A percentile compares a stretch with the other conserved stretches of the same genome.
Evolutionary conservation across 2,888 invertebrate species (phyloP).

Genomic region (Chydorus sphaericus): DNA sequence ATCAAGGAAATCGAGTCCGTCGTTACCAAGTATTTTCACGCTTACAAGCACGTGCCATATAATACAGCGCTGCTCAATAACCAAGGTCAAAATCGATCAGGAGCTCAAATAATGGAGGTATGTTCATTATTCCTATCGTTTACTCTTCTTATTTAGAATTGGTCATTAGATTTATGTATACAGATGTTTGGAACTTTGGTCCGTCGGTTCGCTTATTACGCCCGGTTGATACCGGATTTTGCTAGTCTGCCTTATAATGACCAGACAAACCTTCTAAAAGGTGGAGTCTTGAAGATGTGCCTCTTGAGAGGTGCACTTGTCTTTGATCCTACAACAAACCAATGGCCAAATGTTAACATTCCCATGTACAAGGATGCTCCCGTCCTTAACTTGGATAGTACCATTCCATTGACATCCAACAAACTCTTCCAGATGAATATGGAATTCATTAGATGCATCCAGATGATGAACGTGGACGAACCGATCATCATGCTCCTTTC

Average conservation of each 20-base stretch:
- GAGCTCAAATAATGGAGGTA: slow-evolving; percentile 22
- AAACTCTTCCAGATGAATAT: slow-evolving; percentile 30
- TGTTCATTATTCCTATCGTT: too few relatives aligned
- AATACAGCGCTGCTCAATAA: slow-evolving; percentile 12
- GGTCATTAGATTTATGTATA: too few relatives aligned
- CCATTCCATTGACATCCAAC: slow-evolving; percentile 24
- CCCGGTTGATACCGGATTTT: slow-evolving; percentile 24
- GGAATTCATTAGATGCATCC: slow-evolving; percentile 29
- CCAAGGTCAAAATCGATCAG: slow-evolving; percentile 13
- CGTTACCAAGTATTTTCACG: slow-evolving; percentile 22
- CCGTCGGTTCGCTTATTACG: slow-evolving; percentile 25
- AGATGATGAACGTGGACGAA: slow-evolving; percentile 29
- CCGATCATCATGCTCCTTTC: slow-evolving; percentile 29
- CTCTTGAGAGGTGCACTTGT: slow-evolving; percentile 31
- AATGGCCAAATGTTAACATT: slow-evolving; percentile 23
- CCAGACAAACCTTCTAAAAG: slow-evolving; percentile 25
- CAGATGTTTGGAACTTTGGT: slow-evolving; percentile 27
- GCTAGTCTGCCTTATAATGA: slow-evolving; percentile 21
- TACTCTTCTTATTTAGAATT: not conserved
- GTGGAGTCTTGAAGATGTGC: slow-evolving; percentile 32
- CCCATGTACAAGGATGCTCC: slow-evolving; percentile 23
- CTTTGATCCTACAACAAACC: slow-evolving; percentile 26
- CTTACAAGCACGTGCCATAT: slow-evolving; percentile 24
- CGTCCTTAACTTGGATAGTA: slow-evolving; percentile 23
- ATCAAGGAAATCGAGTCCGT: slow-evolving; percentile 22